Base-by-base conservation (phyloP, 23 tunicate genomes). In the Phallusia fumigata region DNA sequence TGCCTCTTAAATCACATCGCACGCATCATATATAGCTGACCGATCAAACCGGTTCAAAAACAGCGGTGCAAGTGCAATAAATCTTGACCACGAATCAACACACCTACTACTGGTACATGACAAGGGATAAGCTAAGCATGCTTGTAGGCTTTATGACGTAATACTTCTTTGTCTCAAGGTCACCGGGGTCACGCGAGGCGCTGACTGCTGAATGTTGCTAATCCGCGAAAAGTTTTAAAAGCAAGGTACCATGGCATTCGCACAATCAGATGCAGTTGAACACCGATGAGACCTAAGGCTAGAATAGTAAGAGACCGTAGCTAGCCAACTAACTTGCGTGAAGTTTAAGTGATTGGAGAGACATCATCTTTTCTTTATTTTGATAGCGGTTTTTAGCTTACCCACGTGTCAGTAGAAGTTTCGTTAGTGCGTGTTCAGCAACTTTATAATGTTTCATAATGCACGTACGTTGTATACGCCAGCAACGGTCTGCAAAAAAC, bases 111-210 rank as follows among this genome's bases (percentile, higher is more conserved):
- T 8, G 69, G 26, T 58, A 58, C 69, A 58, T 58, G 69, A 58
- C 69, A 58, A 21, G 69, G 69, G 69, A 58, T 58, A 58, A 58
- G 69, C 15, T 58, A 58, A 58, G 69, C 69, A 58, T 58, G 69
- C 26, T 21, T 58, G 69, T 58, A 58, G 69, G 69, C 11, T 58
- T 58, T 58, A 58, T 58, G 69, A 58, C 69, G 69, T 58, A 58
- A 58, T 58, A 6, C 69, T 1, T 24, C 69, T 21, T 1, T 10
- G 47, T 24, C 13, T 58, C 69, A 58, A 8, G 69, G 69, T 24
- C 69, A 58, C 2, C 69, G 3, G 69, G 69, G 69, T 58, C 69
- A 24, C 69, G 26, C 13, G 28, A 58, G 69, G 69, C 69, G 69
- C 69, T 58, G 69, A 58, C 13, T 58, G 16, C 69, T 5, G 13